Conservation (phyloP, 2,113 vertebrate genomes). For the Campylomormyrus tamandua region DNA sequence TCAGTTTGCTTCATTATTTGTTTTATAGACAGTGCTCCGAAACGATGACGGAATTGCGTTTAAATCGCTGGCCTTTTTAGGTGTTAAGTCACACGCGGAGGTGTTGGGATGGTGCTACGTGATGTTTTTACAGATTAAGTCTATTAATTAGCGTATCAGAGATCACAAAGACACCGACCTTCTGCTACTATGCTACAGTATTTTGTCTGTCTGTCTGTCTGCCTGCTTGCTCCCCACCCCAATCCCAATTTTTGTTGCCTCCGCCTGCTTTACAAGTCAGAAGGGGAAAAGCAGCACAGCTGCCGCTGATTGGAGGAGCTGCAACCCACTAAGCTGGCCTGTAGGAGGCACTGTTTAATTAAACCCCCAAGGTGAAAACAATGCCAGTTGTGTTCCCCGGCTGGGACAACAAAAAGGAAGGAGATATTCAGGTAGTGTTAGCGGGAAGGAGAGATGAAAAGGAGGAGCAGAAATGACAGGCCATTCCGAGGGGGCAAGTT, state of each 20-base stretch:
- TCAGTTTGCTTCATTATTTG: not conserved
- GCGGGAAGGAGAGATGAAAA: not conserved
- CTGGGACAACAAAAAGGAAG: not conserved
- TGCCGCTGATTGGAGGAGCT: not conserved
- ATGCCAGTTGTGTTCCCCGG: not conserved
- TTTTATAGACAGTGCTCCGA: not conserved
- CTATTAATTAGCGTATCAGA: not conserved
- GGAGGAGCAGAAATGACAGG: not conserved
- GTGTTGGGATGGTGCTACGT: not conserved
- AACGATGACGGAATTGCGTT: not conserved
- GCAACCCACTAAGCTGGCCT: not conserved
- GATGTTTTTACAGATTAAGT: not conserved
- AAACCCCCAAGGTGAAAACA: not conserved
- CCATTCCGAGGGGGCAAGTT: not conserved
- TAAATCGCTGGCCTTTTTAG: not conserved
- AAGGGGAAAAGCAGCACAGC: not conserved
- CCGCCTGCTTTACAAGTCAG: not conserved
- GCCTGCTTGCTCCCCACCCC: too few species aligned
- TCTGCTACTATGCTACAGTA: not conserved
- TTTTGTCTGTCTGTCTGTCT: not conserved
- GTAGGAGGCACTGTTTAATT: slow-evolving; percentile 4
- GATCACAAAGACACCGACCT: not conserved
- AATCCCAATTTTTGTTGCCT: not conserved
- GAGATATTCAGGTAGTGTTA: not conserved
- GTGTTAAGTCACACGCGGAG: not conserved